Conservation (phyloP, 2,797 vertebrate genomes). For the Stomatorhinus walkeri region DNA sequence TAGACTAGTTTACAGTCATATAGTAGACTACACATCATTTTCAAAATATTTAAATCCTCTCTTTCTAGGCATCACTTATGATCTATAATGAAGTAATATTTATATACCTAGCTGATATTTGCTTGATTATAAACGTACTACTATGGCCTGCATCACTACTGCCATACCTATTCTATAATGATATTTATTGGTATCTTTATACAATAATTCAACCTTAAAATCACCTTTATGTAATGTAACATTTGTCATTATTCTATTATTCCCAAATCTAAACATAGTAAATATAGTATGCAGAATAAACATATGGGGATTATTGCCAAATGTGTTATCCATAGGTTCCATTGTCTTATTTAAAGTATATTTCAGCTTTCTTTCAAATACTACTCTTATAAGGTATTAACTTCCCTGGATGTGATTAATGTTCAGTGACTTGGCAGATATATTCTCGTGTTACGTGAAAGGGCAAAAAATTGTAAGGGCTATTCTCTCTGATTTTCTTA, state of each 20-base stretch:
- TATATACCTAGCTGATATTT: not conserved
- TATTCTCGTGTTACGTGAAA: not conserved
- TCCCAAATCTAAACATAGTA: not conserved
- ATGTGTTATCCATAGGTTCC: not conserved
- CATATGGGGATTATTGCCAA: not conserved
- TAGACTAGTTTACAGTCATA: constrained; percentile 38
- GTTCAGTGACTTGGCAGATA: not conserved
- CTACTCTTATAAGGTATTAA: not conserved
- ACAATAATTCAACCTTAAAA: not conserved
- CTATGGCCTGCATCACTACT: not conserved
- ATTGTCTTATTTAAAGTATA: not conserved
- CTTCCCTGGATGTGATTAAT: not conserved
- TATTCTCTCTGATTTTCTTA: not conserved
- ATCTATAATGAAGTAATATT: constrained; percentile 7
- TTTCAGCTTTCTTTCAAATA: not conserved
- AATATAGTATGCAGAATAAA: not conserved
- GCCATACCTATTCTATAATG: not conserved
- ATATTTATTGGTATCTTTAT: not conserved
- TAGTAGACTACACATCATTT: constrained; percentile 35
- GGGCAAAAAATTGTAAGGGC: not conserved
- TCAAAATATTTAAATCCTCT: constrained; percentile 32
- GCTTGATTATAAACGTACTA: not conserved
- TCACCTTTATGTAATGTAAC: not conserved
- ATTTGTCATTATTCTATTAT: not conserved
- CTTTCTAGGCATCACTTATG: constrained; percentile 25